A percentile compares a stretch with the other conserved stretches of the same genome.
Conservation (phyloP, 2,113 vertebrate species). For the Pygoscelis antarcticus region DNA sequence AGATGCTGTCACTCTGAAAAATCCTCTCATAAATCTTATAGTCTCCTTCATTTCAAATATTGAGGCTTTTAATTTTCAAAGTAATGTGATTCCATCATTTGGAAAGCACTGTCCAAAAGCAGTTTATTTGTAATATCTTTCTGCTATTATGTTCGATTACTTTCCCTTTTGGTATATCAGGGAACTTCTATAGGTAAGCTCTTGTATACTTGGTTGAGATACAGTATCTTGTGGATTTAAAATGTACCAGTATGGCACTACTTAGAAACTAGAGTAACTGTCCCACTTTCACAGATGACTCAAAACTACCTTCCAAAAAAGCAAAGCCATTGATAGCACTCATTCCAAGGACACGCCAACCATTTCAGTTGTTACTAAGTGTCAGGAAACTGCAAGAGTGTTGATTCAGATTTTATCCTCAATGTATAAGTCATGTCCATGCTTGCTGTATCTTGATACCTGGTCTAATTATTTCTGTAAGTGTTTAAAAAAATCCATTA, state of each 20-base stretch:
- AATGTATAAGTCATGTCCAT: background rate
- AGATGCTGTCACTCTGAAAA: background rate
- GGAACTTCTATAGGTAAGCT: background rate
- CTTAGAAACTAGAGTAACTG: background rate
- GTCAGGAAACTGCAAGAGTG: background rate
- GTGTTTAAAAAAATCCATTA: conserved; percentile 13
- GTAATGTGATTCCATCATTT: background rate
- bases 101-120: background rate
- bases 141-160: background rate
- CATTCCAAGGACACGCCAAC: rapidly evolving
- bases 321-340: background rate
- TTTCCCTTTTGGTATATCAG: background rate
- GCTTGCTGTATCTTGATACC: background rate
- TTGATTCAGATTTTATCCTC: background rate
- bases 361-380: background rate
- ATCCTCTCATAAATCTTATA: background rate
- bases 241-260: background rate
- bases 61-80: background rate
- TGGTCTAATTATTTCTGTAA: conserved; percentile 35
- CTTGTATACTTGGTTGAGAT: background rate
- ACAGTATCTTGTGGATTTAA: background rate
- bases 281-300: background rate
- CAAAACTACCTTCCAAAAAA: background rate
- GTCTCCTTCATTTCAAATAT: background rate
- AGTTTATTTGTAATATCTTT: background rate